Conservation (phyloP, 2,888 invertebrate genomes). For the Hypolimnas misippus region DNA sequence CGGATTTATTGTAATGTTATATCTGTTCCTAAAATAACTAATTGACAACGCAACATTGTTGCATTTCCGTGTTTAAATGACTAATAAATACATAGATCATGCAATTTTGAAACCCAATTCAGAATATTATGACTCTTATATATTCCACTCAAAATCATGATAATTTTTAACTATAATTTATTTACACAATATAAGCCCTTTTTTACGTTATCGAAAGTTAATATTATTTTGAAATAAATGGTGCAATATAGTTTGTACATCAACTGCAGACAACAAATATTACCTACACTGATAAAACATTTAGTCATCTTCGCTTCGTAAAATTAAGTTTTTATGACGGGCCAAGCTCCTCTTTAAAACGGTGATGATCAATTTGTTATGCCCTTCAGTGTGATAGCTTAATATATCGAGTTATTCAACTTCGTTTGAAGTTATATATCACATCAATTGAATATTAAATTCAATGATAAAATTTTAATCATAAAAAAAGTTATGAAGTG, state of each 20-base stretch:
- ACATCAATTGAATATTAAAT: constrained; percentile 3
- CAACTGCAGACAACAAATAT: not conserved
- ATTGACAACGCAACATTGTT: constrained; percentile 4
- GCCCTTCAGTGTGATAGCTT: constrained; percentile 30
- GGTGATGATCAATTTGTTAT: constrained; percentile 28
- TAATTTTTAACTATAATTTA: no score
- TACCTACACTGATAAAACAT: constrained; percentile 9
- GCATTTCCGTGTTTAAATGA: not conserved
- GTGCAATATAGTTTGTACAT: no score
- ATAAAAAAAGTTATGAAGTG: not conserved
- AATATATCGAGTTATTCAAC: constrained; percentile 28
- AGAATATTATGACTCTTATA: not conserved
- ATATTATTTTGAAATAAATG: no score
- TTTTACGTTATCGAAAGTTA: no score
- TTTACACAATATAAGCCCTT: no score
- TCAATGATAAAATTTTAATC: not conserved
- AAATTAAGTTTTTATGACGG: constrained; percentile 13
- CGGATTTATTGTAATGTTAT: constrained; percentile 32
- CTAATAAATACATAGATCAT: not conserved
- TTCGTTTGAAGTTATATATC: no score
- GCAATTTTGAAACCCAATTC: not conserved
- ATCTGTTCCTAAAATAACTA: constrained; percentile 15
- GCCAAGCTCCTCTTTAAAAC: constrained; percentile 17
- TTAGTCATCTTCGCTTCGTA: not conserved
- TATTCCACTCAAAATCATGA: no score